phyloP scores from a whole-genome alignment of 1,140 invertebrate species.

The Harlomillsia oculata region DNA sequence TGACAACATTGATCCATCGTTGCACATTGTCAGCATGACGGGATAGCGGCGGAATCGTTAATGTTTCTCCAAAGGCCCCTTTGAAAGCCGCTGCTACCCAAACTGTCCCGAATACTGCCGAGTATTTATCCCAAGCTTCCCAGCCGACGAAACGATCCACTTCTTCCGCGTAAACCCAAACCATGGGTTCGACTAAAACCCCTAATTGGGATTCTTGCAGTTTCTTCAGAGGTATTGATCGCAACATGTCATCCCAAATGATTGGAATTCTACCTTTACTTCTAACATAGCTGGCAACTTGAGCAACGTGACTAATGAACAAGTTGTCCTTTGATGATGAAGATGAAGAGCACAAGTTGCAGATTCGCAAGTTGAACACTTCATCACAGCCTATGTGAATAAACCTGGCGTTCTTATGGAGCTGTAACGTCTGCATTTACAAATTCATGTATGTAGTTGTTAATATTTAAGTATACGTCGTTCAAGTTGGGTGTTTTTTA shows the following conservation, averaged over 20 bases:
- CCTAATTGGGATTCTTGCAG: constrained; percentile 57
- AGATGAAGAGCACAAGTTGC: constrained; percentile 54
- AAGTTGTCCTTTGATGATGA: constrained; percentile 46
- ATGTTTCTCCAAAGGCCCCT: constrained; percentile 69
- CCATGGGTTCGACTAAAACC: constrained; percentile 69
- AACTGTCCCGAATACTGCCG: constrained; percentile 68
- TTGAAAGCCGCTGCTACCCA: constrained; percentile 91
- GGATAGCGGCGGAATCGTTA: constrained; percentile 53
- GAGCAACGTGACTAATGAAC: constrained; percentile 60
- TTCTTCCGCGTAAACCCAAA: constrained; percentile 66
- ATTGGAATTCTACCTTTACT: constrained; percentile 48
- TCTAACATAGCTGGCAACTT: constrained; percentile 42
- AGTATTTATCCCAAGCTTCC: constrained; percentile 67
- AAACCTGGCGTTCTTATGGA: constrained; percentile 43
- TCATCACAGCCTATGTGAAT: constrained; percentile 57
- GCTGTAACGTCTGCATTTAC: constrained; percentile 50
- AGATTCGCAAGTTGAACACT: constrained; percentile 65
- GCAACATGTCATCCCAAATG: constrained; percentile 93
- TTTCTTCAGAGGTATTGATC: constrained; percentile 47
- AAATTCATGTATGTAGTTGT: too few relatives aligned
- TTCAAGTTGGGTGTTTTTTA: too few relatives aligned
- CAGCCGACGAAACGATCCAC: constrained; percentile 49
- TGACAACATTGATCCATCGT: constrained; percentile 59
- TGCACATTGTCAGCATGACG: constrained; percentile 62
- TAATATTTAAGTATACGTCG: too few relatives aligned